These are phyloP conservation scores for Pinctada fucata DNA, from an alignment of 2,888 invertebrate genomes.

Conservation along the genomic window DNA sequence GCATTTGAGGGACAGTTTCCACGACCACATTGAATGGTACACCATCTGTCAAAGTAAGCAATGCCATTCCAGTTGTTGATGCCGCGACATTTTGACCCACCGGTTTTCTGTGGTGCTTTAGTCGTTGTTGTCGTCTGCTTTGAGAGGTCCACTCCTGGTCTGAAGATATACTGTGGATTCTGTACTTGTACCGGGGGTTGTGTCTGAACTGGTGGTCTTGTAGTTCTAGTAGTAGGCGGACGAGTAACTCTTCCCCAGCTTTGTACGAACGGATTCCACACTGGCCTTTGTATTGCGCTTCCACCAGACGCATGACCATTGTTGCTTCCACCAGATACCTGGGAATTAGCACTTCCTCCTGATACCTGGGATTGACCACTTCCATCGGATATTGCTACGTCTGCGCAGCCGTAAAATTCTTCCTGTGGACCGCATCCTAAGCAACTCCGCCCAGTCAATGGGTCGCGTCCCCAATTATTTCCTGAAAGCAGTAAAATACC, in stretches of 20 bases:
- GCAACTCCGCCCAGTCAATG: constrained; percentile 36
- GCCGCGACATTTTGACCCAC: constrained; percentile 9
- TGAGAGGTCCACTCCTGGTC: constrained; percentile 3
- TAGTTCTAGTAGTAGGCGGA: background rate
- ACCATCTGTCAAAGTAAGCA: constrained; percentile 25
- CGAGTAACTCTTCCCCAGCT: background rate
- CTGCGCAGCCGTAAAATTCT: constrained; percentile 54
- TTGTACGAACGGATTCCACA: background rate
- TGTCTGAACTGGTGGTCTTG: background rate
- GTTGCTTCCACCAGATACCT: background rate
- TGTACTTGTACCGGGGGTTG: background rate
- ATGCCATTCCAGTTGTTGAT: constrained; percentile 25
- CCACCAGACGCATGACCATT: background rate
- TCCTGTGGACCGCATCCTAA: constrained; percentile 54
- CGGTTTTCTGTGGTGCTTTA: background rate
- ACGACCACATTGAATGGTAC: constrained; percentile 16
- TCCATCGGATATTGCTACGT: constrained; percentile 36
- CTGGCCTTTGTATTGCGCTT: background rate
- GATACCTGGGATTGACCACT: background rate
- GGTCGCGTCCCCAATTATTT: constrained; percentile 48
- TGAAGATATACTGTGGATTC: background rate
- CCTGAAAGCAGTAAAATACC: constrained; percentile 28
- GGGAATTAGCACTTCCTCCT: background rate
- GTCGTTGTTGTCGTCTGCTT: background rate
- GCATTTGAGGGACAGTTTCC: constrained; percentile 26